phyloP scores from a whole-genome alignment of 2,797 vertebrate species.

The Acridotheres tristis region DNA sequence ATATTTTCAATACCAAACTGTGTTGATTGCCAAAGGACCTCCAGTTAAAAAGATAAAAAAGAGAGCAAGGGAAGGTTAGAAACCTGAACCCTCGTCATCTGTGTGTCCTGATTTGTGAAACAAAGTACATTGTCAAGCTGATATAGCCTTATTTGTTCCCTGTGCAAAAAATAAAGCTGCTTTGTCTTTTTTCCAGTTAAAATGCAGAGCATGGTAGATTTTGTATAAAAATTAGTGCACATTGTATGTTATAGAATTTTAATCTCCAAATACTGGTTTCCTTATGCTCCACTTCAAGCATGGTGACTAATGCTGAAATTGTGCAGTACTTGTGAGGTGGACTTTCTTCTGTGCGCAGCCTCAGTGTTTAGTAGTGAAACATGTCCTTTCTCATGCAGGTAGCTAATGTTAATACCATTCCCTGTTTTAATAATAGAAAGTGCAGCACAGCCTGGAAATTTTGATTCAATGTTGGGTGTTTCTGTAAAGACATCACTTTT shows the following conservation, averaged over 20 bases:
- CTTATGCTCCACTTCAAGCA: background rate
- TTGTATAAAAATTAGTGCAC: background rate
- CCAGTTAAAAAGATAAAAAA: background rate
- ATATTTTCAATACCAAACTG: background rate
- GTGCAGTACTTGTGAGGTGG: background rate
- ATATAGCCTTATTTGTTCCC: background rate
- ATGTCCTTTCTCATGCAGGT: background rate
- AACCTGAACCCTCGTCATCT: background rate
- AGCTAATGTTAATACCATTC: background rate
- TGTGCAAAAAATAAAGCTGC: background rate
- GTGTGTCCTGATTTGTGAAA: background rate
- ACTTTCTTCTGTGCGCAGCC: background rate
- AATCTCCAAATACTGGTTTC: background rate
- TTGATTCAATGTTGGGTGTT: background rate
- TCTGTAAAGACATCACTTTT: slow-evolving; percentile 31
- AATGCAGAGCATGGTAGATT: rapidly evolving
- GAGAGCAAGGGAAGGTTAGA: background rate
- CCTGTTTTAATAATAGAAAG: background rate
- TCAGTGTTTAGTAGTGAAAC: background rate
- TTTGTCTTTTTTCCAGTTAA: background rate
- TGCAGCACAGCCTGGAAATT: background rate
- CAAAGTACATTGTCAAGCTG: background rate
- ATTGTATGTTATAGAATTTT: background rate
- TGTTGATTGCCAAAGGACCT: background rate
- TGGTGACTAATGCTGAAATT: background rate